Evolutionary conservation across 2,113 vertebrate genomes (phyloP), one percentile per base, ranked within the genome.

Genomic region (Rhinolophus sinicus): DNA sequence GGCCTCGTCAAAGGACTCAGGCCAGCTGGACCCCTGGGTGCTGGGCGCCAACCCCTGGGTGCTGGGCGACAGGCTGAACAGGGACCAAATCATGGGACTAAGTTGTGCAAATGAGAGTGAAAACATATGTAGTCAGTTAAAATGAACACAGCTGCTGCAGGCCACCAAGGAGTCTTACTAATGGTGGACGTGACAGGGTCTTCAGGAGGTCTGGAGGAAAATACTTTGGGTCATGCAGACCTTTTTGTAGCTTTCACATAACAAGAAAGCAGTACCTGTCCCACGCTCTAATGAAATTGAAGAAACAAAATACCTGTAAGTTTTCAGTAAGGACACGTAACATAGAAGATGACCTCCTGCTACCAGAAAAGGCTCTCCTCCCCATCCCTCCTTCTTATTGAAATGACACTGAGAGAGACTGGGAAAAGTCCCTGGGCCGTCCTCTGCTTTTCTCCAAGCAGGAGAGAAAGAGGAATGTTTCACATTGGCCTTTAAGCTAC

Each of bases 171-270:
- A 97, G 56, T 67, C 72, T 58, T 52, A 72, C 65, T 91, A 95
- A 93, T 64, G 65, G 70, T 44, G 54, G 65, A 81, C 67, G 38
- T 62, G 72, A 26, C 21, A 47, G 72, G 40, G 44, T 44, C 30
- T 62, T 50, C 24, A 76, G 65, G 67, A 47, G 30, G 9, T 58
- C 70, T 40, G 0, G 18, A 35, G 38, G 44, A 75, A 30, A 70
- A 85, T 88, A 58, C 6, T 13, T 10, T 6, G n/a, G 18, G 44
- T 90, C 92, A 70, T 0, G 0, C 58, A 81, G 86, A 96, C 70
- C 24, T 84, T 97, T 90, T n/a, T 50, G 50, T 72, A 50, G 38
- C 2, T 93, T 97, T 96, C 85, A 95, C 60, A 65, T 73, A 89
- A 38, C 47, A 60, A 84, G 52, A 70, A 92, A 92, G 67, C 28